phyloP scores from a whole-genome alignment of 1,140 invertebrate genomes.

The Papilio machaon region DNA sequence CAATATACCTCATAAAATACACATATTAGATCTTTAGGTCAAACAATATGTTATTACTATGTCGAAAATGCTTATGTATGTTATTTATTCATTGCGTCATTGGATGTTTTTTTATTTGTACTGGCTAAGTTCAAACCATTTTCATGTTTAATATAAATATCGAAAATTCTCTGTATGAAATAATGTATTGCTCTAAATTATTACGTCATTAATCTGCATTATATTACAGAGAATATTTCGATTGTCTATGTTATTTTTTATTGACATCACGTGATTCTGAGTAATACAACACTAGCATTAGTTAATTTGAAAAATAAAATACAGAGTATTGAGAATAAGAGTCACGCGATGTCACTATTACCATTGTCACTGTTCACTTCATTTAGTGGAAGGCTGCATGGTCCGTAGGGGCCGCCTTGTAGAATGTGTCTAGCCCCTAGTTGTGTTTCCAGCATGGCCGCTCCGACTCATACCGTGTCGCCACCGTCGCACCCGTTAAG shows the following conservation, averaged over 20 bases:
- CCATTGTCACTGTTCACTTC: conserved; percentile 54
- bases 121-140: conserved; percentile 1
- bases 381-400: conserved; percentile 67
- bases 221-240: not conserved
- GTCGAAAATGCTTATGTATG: not conserved
- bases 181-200: not conserved
- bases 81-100: not conserved
- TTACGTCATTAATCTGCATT: not conserved
- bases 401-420: conserved; percentile 73
- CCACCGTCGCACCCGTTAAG: conserved; percentile 92
- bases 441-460: conserved; percentile 92
- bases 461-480: conserved; percentile 96
- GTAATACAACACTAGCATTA: not conserved
- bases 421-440: conserved; percentile 81
- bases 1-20: not conserved
- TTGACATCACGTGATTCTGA: conserved; percentile 8
- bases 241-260: conserved; percentile 14
- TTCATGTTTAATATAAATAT: conserved; percentile 14
- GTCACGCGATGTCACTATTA: conserved; percentile 31
- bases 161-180: not conserved
- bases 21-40: not conserved
- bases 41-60: not conserved
- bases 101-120: conserved; percentile 2
- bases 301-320: not conserved
- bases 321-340: not conserved